Percentiles rank a stretch among this genome's conserved stretches.
Evolutionary conservation across 2,888 invertebrate genomes (phyloP).

Genomic region (Aphodius sticticus): DNA sequence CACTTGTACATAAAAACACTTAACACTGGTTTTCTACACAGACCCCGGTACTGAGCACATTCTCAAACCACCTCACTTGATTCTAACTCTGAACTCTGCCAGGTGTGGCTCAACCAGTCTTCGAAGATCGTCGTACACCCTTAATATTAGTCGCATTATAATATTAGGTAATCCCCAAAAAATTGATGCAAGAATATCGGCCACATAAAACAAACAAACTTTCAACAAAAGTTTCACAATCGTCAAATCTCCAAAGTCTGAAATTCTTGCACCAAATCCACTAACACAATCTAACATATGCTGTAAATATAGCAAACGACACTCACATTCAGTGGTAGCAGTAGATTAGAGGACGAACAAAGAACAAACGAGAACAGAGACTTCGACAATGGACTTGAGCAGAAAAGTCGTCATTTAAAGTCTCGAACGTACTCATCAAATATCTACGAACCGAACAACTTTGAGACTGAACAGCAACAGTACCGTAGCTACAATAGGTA

Average conservation of each 20-base stretch:
- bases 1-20: constrained; percentile 57
- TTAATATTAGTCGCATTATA: constrained; percentile 25
- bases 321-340: constrained; percentile 61
- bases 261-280: constrained; percentile 44
- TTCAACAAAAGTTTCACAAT: constrained; percentile 5
- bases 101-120: constrained; percentile 45
- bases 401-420: constrained; percentile 47
- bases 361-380: constrained; percentile 46
- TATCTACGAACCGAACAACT: constrained; percentile 53
- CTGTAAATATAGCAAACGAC: constrained; percentile 59
- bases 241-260: constrained; percentile 25
- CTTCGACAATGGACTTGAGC: constrained; percentile 52
- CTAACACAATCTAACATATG: constrained; percentile 59
- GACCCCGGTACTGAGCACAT: constrained; percentile 61
- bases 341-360: constrained; percentile 55
- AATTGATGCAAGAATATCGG: neutral
- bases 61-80: constrained; percentile 62
- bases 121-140: constrained; percentile 46
- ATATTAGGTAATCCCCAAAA: constrained; percentile 18
- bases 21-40: constrained; percentile 59
- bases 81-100: constrained; percentile 55
- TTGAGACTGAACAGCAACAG: constrained; percentile 48
- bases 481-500: constrained; percentile 57
- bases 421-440: constrained; percentile 50
- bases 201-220: neutral